Conservation (phyloP, 2,113 vertebrate genomes). For the Sardina pilchardus region DNA sequence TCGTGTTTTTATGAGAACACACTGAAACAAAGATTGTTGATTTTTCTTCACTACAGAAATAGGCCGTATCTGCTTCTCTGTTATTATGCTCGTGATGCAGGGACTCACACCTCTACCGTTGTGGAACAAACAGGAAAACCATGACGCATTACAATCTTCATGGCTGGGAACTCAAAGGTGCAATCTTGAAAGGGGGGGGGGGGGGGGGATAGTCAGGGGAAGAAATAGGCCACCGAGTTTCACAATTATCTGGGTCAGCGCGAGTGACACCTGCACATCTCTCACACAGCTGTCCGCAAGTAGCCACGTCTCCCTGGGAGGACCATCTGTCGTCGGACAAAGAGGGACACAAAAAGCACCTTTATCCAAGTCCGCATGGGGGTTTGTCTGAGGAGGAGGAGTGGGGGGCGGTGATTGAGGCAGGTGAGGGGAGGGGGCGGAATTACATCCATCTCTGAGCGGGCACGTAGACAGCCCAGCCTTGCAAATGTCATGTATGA, state of each 20-base stretch:
- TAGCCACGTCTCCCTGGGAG: neutral
- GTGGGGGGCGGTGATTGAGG: neutral
- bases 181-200: neutral
- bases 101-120: neutral
- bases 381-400: neutral
- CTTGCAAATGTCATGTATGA: neutral
- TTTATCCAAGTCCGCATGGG: neutral
- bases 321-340: neutral
- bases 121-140: neutral
- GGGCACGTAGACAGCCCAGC: neutral
- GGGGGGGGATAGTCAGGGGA: neutral
- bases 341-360: neutral
- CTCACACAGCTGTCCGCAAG: neutral
- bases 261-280: neutral
- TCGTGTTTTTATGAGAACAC: neutral
- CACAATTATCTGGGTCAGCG: slow-evolving; percentile 2
- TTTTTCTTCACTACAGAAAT: neutral
- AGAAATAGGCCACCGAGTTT: slow-evolving; percentile 15
- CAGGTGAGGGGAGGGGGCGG: neutral
- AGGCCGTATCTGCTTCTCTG: neutral
- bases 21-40: neutral
- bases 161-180: neutral
- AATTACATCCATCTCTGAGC: neutral
- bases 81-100: neutral
- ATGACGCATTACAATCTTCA: neutral